Percentiles rank a stretch among this genome's conserved stretches.
These are phyloP conservation scores for Numida meleagris DNA, from an alignment of 2,113 vertebrate species.

Conservation along the genomic window DNA sequence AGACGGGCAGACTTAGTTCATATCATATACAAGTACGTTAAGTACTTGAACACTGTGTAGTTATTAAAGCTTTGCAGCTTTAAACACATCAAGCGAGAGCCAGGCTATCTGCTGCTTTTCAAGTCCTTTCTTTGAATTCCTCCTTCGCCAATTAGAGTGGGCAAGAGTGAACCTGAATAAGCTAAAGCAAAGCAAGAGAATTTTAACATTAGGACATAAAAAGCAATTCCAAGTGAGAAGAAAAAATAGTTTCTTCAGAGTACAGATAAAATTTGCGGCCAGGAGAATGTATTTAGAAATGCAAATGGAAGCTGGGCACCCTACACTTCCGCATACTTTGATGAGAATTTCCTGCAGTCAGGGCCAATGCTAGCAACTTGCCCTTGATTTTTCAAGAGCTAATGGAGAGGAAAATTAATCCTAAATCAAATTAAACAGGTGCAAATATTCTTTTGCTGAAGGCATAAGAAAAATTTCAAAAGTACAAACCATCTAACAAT, in stretches of 20 bases:
- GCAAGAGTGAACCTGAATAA: neutral
- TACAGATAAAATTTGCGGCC: neutral
- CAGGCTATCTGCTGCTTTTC: neutral
- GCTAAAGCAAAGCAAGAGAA: neutral
- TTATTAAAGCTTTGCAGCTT: neutral
- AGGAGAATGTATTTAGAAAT: slow-evolving; percentile 22
- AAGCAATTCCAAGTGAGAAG: slow-evolving; percentile 17
- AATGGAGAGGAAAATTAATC: neutral
- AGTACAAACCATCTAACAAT: neutral
- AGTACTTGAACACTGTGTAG: neutral
- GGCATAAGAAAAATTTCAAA: neutral
- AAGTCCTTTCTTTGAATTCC: slow-evolving; percentile 21
- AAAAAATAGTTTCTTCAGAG: neutral
- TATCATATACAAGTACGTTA: neutral
- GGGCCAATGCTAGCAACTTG: neutral
- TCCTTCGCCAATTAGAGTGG: neutral
- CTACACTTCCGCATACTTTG: neutral
- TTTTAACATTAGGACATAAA: slow-evolving; percentile 21
- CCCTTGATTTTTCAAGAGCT: neutral
- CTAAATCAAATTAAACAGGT: neutral
- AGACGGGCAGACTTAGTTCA: neutral
- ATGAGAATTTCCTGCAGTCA: neutral
- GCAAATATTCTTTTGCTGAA: neutral
- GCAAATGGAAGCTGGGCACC: neutral
- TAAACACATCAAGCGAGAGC: neutral